Evolutionary conservation across 2,113 vertebrate species (phyloP), one percentile per base, ranked within the genome.

Genomic region (Mesocricetus auratus): DNA sequence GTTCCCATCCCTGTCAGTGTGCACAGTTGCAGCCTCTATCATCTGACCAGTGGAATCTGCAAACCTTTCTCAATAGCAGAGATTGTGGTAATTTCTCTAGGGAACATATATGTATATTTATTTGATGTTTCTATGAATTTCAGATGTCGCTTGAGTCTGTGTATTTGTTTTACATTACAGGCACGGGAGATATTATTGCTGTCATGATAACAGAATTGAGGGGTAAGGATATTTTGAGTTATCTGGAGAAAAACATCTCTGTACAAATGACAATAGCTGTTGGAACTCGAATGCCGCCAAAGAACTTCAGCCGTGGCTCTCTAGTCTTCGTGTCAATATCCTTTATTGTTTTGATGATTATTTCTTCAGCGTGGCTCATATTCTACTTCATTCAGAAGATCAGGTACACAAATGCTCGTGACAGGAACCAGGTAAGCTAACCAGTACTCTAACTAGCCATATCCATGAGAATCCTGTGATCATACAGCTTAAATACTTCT

Each of bases 351-450:
- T 98, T 99, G 97, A 99, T 99, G 99, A 99, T 99, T 93, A 99
- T 99, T 98, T 99, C 99, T 53, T 99, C 99, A 10, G 99, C 99
- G 0, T 99, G 99, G 99, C 99, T 99, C 97, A 99, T 99, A 98
- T 99, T 99, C 98, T 99, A 99, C 99, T 99, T 99, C 98, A 99
- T 99, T 97, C 99, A 99, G 98, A 99, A 99, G 99, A 99, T 99
- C 97, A 99, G 99, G 97, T 99, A 99, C 97, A 99, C 99, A 93
- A 99, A 98, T 64, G 98, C 99, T 75, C 99, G 99, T 3, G 99
- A 99, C 98, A 99, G 99, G 94, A 99, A 99, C 98, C 99, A 99
- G 99, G 99, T 99, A 98, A 99, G 98, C 91, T 62, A 56, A 12
- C 50, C 36, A 42, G 17, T 16, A 17, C 68, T 78, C 78, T 87